These are phyloP conservation scores for Philotrypesis tridentata DNA, from an alignment of 1,140 invertebrate genomes.

Conservation along the genomic window DNA sequence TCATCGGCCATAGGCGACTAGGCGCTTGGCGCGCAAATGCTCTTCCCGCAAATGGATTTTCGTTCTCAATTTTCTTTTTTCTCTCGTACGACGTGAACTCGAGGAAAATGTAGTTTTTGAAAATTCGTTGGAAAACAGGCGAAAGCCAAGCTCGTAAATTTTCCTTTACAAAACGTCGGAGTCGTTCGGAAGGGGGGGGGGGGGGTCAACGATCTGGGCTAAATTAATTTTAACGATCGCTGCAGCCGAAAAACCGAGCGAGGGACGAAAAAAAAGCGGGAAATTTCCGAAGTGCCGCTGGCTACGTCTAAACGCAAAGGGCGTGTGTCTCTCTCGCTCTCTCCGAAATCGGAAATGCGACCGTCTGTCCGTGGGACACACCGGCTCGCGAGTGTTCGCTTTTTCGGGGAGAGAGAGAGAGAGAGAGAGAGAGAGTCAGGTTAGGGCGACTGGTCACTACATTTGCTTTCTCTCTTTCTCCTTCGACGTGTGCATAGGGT, in stretches of 20 bases:
- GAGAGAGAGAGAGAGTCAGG: constrained; percentile 60
- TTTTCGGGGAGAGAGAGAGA: constrained; percentile 49
- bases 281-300: constrained; percentile 32
- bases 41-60: no score
- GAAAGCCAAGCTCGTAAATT: background rate
- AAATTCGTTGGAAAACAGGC: background rate
- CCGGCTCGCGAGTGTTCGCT: constrained; percentile 7
- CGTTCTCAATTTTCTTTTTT: no score
- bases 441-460: constrained; percentile 57
- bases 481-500: constrained; percentile 1
- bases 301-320: constrained; percentile 27
- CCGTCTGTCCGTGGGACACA: constrained; percentile 53
- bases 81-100: no score
- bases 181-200: no score
- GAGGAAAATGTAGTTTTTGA: no score
- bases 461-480: constrained; percentile 37
- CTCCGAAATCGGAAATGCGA: constrained; percentile 62
- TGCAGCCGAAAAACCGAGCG: constrained; percentile 27
- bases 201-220: background rate
- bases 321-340: constrained; percentile 55
- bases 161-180: no score
- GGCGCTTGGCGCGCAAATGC: no score
- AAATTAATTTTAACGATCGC: constrained; percentile 45
- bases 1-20: no score
- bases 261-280: background rate